Conservation (phyloP, 2,113 vertebrate genomes). For the Tragulus kanchil region DNA sequence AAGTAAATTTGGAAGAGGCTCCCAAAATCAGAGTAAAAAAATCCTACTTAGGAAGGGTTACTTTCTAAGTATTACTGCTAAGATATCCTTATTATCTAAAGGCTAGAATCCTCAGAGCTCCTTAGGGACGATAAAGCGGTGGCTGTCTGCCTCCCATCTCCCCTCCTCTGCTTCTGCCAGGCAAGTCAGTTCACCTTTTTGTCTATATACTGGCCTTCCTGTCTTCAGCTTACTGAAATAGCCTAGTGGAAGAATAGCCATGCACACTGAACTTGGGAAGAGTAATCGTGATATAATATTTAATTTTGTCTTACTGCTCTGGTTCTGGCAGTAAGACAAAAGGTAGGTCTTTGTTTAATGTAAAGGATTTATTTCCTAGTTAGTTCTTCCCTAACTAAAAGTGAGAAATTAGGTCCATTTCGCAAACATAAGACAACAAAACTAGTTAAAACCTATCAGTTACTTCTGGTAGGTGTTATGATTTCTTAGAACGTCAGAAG, state of each 20-base stretch:
- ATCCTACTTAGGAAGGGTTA: neutral
- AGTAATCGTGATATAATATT: slow-evolving; percentile 8
- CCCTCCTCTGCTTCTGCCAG: neutral
- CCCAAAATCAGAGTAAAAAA: neutral
- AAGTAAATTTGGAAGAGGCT: slow-evolving; percentile 9
- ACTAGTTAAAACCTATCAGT: neutral
- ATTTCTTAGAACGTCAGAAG: neutral
- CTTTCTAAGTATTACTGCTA: slow-evolving; percentile 38
- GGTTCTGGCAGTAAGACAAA: neutral
- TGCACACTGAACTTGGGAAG: neutral
- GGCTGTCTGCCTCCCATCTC: neutral
- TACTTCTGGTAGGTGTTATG: neutral
- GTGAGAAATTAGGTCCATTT: neutral
- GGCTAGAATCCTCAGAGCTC: neutral
- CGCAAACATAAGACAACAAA: neutral
- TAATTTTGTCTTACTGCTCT: slow-evolving; percentile 30
- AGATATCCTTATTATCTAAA: neutral
- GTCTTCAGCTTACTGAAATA: neutral
- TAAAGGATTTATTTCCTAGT: slow-evolving; percentile 36
- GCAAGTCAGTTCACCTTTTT: neutral
- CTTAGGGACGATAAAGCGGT: neutral
- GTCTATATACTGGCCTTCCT: neutral
- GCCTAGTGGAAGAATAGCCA: neutral
- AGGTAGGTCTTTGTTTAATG: neutral
- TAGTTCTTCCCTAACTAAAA: slow-evolving; percentile 23